phyloP scores from a whole-genome alignment of 1,140 invertebrate species.

The Ostrea denselamellosa region DNA sequence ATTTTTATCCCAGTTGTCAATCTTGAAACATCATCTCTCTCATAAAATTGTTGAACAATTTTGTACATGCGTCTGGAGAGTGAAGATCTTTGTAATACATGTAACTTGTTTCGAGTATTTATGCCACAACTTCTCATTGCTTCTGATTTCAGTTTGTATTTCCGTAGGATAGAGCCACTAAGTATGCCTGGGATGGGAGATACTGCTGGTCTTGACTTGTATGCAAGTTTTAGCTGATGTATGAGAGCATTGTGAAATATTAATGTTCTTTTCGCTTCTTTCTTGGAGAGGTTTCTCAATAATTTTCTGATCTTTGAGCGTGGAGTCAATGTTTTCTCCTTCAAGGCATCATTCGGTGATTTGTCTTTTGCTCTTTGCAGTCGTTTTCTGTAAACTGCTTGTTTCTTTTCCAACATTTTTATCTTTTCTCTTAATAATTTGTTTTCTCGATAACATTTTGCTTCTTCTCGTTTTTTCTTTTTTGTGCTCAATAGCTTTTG shows the following conservation, averaged over 20 bases:
- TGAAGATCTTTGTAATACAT: not conserved
- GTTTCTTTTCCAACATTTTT: constrained; percentile 21
- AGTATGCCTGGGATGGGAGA: not conserved
- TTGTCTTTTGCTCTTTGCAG: not conserved
- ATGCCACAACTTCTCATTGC: constrained; percentile 3
- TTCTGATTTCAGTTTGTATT: constrained; percentile 34
- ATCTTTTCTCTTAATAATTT: constrained; percentile 19
- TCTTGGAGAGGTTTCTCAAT: constrained; percentile 19
- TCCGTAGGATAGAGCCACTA: not conserved
- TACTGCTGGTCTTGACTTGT: not conserved
- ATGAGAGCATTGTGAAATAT: constrained; percentile 45
- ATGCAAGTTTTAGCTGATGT: not conserved
- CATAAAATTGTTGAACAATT: constrained; percentile 48
- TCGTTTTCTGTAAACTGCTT: constrained; percentile 34
- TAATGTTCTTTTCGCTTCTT: constrained; percentile 34
- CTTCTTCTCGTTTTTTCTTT: constrained; percentile 36
- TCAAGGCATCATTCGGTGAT: constrained; percentile 22
- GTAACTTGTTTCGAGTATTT: constrained; percentile 1
- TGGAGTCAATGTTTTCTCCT: not conserved
- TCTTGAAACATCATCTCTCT: constrained; percentile 56
- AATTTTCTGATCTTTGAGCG: constrained; percentile 11
- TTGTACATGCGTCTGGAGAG: constrained; percentile 12
- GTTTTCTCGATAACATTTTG: constrained; percentile 46
- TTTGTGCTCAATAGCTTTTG: constrained; percentile 5
- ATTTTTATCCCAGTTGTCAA: constrained; percentile 50